Evolutionary conservation across 2,797 vertebrate species (phyloP), one percentile per base, ranked within the genome.

Genomic region (Mergus octosetaceus): DNA sequence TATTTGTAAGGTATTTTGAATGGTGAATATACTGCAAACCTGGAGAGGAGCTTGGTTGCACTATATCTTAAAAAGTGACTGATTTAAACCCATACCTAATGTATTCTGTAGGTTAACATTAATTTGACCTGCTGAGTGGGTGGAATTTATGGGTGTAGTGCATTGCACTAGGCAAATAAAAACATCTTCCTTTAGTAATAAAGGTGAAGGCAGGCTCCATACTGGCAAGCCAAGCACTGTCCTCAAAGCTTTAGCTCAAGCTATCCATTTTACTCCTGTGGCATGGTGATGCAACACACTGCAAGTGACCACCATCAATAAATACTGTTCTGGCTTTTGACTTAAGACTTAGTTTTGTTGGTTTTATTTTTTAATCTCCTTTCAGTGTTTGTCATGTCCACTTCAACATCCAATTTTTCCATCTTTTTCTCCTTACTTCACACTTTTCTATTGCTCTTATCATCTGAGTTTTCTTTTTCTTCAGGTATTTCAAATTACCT

Each of bases 91-190:
- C 94, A 87, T 97, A 97, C 93, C 95, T 97, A 98, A 97, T 97
- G 96, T 97, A 97, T 97, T 96, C 98, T 97, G 97, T 97, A 97
- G 96, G 96, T 97, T 97, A 97, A 96, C 97, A 98, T 97, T 98
- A 98, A 97, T 97, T 98, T 98, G 97, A 98, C 97, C 98, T 98
- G 97, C 97, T 97, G 97, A 98, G 97, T 97, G 96, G 97, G 85
- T 97, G 89, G 95, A 96, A 98, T 98, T 98, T 98, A 98, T 98
- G 96, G 80, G 69, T 94, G 80, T 95, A 98, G 97, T 96, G 96
- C 95, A 97, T 96, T 97, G 96, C 95, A 93, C 62, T 75, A 97
- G 94, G 95, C 98, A 98, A 98, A 98, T 98, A 98, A 97, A 97
- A 98, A 97, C 94, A 97, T 97, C 95, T 81, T 97, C 92, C 96